These are phyloP conservation scores for Brachymystax lenok DNA, from an alignment of 2,797 vertebrate genomes.

Conservation along the genomic window DNA sequence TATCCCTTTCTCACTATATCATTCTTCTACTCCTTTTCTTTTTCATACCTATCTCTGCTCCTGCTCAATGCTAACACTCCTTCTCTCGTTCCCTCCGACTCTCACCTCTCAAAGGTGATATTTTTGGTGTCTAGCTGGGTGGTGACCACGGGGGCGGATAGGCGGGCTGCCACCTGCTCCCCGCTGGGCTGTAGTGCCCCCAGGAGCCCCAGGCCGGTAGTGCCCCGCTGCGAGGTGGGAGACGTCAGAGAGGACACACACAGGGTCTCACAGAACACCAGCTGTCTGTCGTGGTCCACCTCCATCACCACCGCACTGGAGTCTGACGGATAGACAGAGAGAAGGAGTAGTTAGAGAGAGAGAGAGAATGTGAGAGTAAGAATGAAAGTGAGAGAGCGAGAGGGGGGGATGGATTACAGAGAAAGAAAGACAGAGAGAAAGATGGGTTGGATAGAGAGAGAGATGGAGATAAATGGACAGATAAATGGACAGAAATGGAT, in stretches of 20 bases:
- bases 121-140: constrained; percentile 97
- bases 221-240: constrained; percentile 66
- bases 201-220: constrained; percentile 71
- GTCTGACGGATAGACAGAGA: constrained; percentile 65
- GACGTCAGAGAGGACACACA: constrained; percentile 72
- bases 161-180: constrained; percentile 91
- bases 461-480: background rate
- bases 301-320: constrained; percentile 95
- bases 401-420: too few species aligned
- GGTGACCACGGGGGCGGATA: constrained; percentile 90
- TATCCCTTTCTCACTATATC: constrained; percentile 5
- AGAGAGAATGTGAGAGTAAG: background rate
- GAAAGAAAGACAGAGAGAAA: background rate
- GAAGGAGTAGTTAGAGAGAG: too few species aligned
- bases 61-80: background rate
- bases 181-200: constrained; percentile 89
- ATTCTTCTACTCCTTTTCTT: too few species aligned
- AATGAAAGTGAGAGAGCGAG: background rate
- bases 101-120: constrained; percentile 95
- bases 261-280: constrained; percentile 94
- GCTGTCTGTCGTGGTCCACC: constrained; percentile 93
- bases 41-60: too few species aligned
- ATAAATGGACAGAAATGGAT: too few species aligned
- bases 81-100: background rate
- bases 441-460: constrained; percentile 3